Percentiles rank a stretch among this genome's conserved stretches.
These are phyloP conservation scores for Abrostola triplasia DNA, from an alignment of 2,888 invertebrate genomes.

Conservation along the genomic window DNA sequence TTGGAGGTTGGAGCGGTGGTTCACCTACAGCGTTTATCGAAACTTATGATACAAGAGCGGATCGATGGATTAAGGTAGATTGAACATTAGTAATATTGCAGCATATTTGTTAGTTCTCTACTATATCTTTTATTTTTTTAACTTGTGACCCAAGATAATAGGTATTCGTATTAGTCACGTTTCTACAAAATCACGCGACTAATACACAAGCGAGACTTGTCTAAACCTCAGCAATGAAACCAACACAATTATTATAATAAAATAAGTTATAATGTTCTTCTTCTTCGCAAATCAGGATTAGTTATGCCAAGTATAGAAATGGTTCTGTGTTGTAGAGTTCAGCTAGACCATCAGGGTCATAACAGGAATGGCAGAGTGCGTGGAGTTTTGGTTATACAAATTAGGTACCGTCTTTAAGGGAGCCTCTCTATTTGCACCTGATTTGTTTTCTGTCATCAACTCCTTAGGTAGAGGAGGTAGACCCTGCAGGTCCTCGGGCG, in stretches of 20 bases:
- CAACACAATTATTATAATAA: no score
- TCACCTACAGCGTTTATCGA: slow-evolving; percentile 94
- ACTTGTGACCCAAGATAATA: background rate
- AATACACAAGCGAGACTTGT: background rate
- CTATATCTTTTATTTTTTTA: background rate
- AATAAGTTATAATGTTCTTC: no score
- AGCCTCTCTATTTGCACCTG: background rate
- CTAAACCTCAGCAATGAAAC: background rate
- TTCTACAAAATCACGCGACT: slow-evolving; percentile 1
- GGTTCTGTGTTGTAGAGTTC: no score
- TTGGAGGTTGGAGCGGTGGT: slow-evolving; percentile 89
- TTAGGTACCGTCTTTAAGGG: no score
- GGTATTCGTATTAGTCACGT: background rate
- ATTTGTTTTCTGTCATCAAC: slow-evolving; percentile 13
- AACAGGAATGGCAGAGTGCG: no score
- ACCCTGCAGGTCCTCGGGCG: slow-evolving; percentile 95
- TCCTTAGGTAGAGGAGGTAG: slow-evolving; percentile 91
- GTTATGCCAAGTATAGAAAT: no score
- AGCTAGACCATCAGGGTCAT: no score
- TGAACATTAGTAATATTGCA: background rate
- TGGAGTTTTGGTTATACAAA: no score
- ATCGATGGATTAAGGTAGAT: slow-evolving; percentile 94
- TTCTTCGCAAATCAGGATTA: no score
- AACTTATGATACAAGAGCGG: slow-evolving; percentile 96
- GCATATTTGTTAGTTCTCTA: background rate